Evolutionary conservation across 2,888 invertebrate species (phyloP).

Genomic region (Callimorpha dominula): DNA sequence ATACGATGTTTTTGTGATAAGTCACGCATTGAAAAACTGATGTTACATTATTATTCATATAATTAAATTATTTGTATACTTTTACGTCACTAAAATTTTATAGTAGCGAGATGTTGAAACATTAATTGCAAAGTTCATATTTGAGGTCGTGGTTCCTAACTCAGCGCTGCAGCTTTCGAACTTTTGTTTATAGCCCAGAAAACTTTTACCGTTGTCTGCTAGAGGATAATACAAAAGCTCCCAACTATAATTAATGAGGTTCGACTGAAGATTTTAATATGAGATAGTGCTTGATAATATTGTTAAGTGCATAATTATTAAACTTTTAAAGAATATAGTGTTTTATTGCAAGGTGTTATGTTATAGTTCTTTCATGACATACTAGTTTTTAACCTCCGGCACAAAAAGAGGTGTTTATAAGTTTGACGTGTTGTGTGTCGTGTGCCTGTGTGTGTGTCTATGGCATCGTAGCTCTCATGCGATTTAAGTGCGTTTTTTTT

Average conservation of each 20-base stretch:
- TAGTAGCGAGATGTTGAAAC: background rate
- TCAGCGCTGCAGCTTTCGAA: background rate
- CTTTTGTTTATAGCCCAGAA: slow-evolving; percentile 19
- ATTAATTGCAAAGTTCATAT: slow-evolving; percentile 5
- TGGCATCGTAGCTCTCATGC: too few species aligned
- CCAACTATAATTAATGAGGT: slow-evolving; percentile 24
- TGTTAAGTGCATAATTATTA: background rate
- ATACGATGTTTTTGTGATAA: too few species aligned
- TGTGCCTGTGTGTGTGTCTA: too few species aligned
- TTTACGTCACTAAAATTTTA: too few species aligned
- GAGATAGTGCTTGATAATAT: slow-evolving; percentile 1
- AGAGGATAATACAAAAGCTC: slow-evolving; percentile 23
- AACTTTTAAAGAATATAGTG: background rate
- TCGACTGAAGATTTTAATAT: slow-evolving; percentile 11
- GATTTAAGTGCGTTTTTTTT: too few species aligned
- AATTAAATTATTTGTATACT: too few species aligned
- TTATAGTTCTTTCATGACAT: background rate
- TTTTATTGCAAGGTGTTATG: background rate
- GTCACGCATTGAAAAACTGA: too few species aligned
- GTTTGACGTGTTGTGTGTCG: too few species aligned
- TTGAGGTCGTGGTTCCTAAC: background rate
- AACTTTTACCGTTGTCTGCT: slow-evolving; percentile 28
- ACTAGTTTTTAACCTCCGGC: too few species aligned
- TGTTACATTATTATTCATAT: too few species aligned
- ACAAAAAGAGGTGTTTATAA: too few species aligned